Evolutionary conservation across 2,888 invertebrate species (phyloP).

Genomic region (Polydrusus pterygomalis): DNA sequence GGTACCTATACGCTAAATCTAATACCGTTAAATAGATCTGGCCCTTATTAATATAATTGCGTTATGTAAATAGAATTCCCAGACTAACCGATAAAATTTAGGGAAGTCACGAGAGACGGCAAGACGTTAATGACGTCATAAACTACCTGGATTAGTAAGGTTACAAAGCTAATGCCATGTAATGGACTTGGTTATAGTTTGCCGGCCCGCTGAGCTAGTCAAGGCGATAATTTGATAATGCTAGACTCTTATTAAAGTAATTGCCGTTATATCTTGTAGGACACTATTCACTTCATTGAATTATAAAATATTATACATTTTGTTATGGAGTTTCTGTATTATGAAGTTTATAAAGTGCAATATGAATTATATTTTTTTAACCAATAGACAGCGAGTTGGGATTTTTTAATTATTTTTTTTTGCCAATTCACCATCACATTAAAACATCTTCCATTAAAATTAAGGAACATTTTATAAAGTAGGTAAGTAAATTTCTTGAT

Average conservation of each 20-base stretch:
- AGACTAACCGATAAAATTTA: slow-evolving; percentile 21
- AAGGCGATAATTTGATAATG: slow-evolving; percentile 29
- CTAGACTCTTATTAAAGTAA: slow-evolving; percentile 15
- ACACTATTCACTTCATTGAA: background rate
- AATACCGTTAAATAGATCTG: slow-evolving; percentile 1
- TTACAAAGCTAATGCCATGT: slow-evolving; percentile 28
- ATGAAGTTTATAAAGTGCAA: background rate
- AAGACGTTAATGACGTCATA: slow-evolving; percentile 30
- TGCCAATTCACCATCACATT: too few relatives aligned
- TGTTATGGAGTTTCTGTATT: background rate
- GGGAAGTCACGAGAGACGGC: slow-evolving; percentile 27
- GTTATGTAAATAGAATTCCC: slow-evolving; percentile 16
- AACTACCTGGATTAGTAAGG: slow-evolving; percentile 31
- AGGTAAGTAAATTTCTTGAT: too few relatives aligned
- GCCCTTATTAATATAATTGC: slow-evolving; percentile 14
- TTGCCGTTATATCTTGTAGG: background rate
- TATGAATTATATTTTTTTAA: too few relatives aligned
- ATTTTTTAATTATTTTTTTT: too few relatives aligned
- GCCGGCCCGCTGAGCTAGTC: slow-evolving; percentile 26
- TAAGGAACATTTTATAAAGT: too few relatives aligned
- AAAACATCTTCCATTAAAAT: too few relatives aligned
- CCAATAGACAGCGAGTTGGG: too few relatives aligned
- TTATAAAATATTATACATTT: background rate
- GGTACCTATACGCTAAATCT: background rate
- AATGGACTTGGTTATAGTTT: slow-evolving; percentile 28